phyloP scores from a whole-genome alignment of 2,888 invertebrate genomes.

The Thysanoteuthis rhombus region DNA sequence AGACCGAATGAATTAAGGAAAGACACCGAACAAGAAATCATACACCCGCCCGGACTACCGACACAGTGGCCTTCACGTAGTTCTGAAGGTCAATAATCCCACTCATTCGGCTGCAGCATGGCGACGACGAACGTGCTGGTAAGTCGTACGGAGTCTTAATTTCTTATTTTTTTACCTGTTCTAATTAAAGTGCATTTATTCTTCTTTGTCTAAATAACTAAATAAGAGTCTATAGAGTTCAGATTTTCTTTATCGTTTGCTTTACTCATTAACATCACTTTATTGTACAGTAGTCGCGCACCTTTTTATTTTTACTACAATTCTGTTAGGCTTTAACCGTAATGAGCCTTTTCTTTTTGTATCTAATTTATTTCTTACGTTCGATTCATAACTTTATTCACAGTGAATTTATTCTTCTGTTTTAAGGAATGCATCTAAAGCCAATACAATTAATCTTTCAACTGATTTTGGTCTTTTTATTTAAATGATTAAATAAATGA shows the following conservation, averaged over 20 bases:
- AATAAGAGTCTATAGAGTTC: background rate
- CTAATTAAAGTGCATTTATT: background rate
- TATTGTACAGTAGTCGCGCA: background rate
- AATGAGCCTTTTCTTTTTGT: background rate
- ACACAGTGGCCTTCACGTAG: background rate
- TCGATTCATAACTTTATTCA: background rate
- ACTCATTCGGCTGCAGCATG: background rate
- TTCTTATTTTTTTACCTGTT: background rate
- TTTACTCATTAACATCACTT: background rate
- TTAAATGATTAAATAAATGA: background rate
- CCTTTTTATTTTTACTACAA: no score
- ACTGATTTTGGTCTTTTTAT: background rate
- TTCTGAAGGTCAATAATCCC: background rate
- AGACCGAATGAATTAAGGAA: background rate
- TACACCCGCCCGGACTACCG: background rate
- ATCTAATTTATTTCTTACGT: background rate
- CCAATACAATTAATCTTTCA: background rate
- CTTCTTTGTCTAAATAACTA: background rate
- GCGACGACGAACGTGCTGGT: background rate
- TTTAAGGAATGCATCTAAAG: background rate
- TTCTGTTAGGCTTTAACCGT: no score
- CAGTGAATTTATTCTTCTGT: background rate
- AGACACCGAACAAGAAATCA: background rate
- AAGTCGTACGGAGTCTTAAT: background rate
- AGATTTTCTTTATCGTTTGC: background rate